phyloP scores from a whole-genome alignment of 2,797 vertebrate species.

The Periophthalmus magnuspinnatus region DNA sequence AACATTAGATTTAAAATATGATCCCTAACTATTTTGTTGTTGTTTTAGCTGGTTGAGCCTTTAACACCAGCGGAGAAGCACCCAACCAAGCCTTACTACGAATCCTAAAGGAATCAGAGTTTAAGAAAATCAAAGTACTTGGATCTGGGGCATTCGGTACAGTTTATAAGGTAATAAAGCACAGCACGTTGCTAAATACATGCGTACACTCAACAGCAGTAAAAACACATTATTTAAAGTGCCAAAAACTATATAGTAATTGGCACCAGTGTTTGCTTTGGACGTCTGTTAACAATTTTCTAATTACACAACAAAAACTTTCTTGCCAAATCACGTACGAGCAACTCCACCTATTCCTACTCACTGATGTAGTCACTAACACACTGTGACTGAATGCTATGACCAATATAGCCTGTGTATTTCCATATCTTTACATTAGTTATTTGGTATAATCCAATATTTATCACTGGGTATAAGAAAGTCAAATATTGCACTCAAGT shows the following conservation, averaged over 20 bases:
- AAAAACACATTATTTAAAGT: slow-evolving; percentile 4
- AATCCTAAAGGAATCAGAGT: slow-evolving; percentile 96
- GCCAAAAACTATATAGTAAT: slow-evolving; percentile 34
- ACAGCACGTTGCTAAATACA: slow-evolving; percentile 1
- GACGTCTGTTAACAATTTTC: slow-evolving; percentile 66
- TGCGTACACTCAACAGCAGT: slow-evolving; percentile 7
- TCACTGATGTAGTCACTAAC: slow-evolving; percentile 3
- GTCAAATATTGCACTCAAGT: too few relatives aligned
- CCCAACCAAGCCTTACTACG: slow-evolving; percentile 96
- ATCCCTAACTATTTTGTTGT: background rate
- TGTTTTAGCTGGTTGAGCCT: slow-evolving; percentile 89
- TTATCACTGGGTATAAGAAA: too few relatives aligned
- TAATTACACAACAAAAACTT: slow-evolving; percentile 61
- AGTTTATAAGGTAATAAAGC: slow-evolving; percentile 89
- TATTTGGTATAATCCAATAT: too few relatives aligned
- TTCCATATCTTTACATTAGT: background rate
- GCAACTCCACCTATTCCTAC: slow-evolving; percentile 23
- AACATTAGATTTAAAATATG: background rate
- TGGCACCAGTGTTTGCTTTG: slow-evolving; percentile 29
- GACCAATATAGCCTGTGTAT: background rate
- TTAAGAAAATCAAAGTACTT: slow-evolving; percentile 95
- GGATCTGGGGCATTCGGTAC: slow-evolving; percentile 98
- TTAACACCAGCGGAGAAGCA: slow-evolving; percentile 93
- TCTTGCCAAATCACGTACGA: slow-evolving; percentile 41
- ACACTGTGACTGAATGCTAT: background rate